Evolutionary conservation across 53 echinoderm and acorn worm genomes (phyloP).

Genomic region (Arbacia lixula): DNA sequence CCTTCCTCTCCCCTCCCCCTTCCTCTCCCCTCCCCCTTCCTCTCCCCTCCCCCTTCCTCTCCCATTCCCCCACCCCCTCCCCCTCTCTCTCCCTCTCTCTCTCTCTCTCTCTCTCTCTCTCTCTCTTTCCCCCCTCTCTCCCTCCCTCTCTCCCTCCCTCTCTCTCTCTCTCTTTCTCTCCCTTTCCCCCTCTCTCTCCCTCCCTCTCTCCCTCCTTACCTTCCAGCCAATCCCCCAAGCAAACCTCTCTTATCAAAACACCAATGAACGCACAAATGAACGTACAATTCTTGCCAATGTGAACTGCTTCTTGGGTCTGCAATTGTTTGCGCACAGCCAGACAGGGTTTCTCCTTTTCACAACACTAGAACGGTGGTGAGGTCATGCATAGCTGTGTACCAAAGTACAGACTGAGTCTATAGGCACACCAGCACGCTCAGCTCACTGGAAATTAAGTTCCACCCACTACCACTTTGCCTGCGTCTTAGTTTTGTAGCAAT

Average conservation of each 20-base stretch:
- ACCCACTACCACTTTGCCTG: too few relatives aligned
- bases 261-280: too few relatives aligned
- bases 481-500: too few relatives aligned
- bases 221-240: too few relatives aligned
- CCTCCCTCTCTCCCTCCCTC: background rate
- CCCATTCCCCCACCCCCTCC: background rate
- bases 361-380: background rate
- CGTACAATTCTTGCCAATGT: too few relatives aligned
- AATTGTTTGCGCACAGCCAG: conserved; percentile 18
- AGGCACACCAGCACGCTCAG: conserved; percentile 2
- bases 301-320: too few relatives aligned
- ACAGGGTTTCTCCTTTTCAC: background rate
- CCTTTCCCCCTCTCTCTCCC: background rate
- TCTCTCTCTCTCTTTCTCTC: background rate
- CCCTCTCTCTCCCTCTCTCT: background rate
- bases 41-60: background rate
- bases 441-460: conserved; percentile 3
- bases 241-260: too few relatives aligned
- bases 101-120: background rate
- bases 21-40: too few relatives aligned
- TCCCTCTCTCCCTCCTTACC: background rate
- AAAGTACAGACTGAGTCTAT: too few relatives aligned
- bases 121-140: background rate
- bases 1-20: too few relatives aligned
- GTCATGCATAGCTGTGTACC: background rate